Percentiles rank a stretch among this genome's conserved stretches.
These are phyloP conservation scores for Gallinago stenura DNA, from an alignment of 2,797 vertebrate species.

Conservation along the genomic window DNA sequence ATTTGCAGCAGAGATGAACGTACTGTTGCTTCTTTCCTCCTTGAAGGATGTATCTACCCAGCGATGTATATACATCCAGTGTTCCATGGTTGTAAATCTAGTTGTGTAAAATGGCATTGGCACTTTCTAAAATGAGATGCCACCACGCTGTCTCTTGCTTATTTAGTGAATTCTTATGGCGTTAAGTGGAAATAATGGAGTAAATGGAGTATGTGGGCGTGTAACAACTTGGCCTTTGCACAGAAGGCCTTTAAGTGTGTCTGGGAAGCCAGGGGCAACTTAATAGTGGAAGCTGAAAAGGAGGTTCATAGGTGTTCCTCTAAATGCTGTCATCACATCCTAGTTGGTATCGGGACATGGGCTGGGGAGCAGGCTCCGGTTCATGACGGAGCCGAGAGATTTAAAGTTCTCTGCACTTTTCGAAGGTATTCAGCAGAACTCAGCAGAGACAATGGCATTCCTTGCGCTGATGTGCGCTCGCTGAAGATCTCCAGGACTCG, in stretches of 20 bases:
- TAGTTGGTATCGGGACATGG: rapidly evolving
- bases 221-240: not conserved
- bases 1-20: not conserved
- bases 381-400: not conserved
- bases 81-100: not conserved
- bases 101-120: not conserved
- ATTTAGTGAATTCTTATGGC: not conserved
- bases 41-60: not conserved
- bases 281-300: not conserved
- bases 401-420: not conserved
- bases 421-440: rapidly evolving
- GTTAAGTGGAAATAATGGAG: rapidly evolving
- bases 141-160: not conserved
- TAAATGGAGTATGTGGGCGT: not conserved
- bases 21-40: not conserved
- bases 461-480: rapidly evolving
- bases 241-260: not conserved
- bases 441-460: rapidly evolving
- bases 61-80: not conserved
- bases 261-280: not conserved
- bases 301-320: not conserved
- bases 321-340: not conserved
- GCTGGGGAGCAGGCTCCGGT: not conserved
- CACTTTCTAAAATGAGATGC: not conserved
- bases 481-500: not conserved